Conservation (phyloP, 30 jellyfish, hydroid and myxozoan species). For the Calvadosia cruxmelitensis region DNA sequence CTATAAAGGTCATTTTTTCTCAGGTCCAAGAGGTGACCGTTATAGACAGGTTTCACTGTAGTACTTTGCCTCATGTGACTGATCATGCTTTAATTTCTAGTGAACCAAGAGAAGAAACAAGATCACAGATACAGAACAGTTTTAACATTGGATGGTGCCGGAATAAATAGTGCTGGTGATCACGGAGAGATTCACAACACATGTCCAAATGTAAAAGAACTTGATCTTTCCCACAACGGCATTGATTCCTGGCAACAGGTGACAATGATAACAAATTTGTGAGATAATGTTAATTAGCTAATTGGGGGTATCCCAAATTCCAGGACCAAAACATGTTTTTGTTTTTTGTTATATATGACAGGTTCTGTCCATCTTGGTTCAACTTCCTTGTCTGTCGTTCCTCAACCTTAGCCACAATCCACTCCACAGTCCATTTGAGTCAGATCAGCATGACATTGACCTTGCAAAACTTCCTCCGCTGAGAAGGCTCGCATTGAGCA, state of each 20-base stretch:
- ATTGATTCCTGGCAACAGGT: conserved; percentile 76
- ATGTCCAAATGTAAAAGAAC: conserved; percentile 66
- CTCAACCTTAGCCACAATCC: background rate
- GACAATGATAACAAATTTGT: too few species aligned
- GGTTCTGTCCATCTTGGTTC: background rate
- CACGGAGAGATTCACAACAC: conserved; percentile 36
- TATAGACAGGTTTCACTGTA: too few species aligned
- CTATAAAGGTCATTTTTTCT: too few species aligned
- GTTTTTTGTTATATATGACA: too few species aligned
- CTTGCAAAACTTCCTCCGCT: background rate
- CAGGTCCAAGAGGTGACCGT: too few species aligned
- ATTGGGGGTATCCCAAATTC: too few species aligned
- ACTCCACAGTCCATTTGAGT: background rate
- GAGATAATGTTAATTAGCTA: background rate
- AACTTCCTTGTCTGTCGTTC: background rate
- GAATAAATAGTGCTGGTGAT: conserved; percentile 56
- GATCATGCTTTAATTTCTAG: too few species aligned
- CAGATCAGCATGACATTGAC: background rate
- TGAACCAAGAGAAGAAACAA: too few species aligned
- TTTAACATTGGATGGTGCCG: conserved; percentile 72
- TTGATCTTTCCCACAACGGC: conserved; percentile 58
- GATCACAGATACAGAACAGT: conserved; percentile 28
- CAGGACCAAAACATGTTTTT: too few species aligned
- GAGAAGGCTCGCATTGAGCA: background rate
- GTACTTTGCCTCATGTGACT: too few species aligned